Conservation (phyloP, 2,888 invertebrate genomes). For the Philopedon plagiatum region DNA sequence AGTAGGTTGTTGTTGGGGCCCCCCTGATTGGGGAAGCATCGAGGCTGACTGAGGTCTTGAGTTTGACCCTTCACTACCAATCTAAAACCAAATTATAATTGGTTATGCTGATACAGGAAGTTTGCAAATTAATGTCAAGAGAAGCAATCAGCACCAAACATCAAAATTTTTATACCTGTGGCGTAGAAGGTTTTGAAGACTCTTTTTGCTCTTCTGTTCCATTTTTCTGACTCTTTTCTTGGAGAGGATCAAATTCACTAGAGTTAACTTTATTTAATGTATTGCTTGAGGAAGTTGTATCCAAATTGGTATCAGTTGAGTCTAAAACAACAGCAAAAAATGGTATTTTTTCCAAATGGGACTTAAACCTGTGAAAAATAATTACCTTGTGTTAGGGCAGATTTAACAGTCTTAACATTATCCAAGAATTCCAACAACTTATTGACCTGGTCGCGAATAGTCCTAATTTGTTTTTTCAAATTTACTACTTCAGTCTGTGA, state of each 20-base stretch:
- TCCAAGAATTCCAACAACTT: conserved; percentile 74
- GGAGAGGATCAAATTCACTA: conserved; percentile 75
- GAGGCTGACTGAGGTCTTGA: conserved; percentile 62
- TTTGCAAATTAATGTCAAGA: background rate
- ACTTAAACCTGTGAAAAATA: background rate
- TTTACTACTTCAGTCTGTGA: conserved; percentile 67
- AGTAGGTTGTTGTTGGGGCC: conserved; percentile 53
- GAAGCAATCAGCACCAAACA: too few relatives aligned
- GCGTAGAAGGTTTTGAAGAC: conserved; percentile 59
- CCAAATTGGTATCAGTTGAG: conserved; percentile 29
- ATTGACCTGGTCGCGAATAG: conserved; percentile 74
- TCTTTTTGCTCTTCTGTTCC: conserved; percentile 61
- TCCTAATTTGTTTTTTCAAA: conserved; percentile 67
- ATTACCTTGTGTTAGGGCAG: conserved; percentile 52
- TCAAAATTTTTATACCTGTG: conserved; percentile 53
- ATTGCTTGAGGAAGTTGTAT: conserved; percentile 31
- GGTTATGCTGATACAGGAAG: background rate
- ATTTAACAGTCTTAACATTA: conserved; percentile 54
- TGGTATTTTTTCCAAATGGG: background rate
- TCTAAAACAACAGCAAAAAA: conserved; percentile 3
- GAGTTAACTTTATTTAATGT: conserved; percentile 66
- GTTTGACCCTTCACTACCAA: conserved; percentile 52
- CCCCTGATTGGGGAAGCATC: conserved; percentile 57
- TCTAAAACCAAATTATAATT: conserved; percentile 22
- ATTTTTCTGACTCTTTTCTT: conserved; percentile 66